Evolutionary conservation across 2,113 vertebrate genomes (phyloP).

Genomic region (Apodemus speciosus): DNA sequence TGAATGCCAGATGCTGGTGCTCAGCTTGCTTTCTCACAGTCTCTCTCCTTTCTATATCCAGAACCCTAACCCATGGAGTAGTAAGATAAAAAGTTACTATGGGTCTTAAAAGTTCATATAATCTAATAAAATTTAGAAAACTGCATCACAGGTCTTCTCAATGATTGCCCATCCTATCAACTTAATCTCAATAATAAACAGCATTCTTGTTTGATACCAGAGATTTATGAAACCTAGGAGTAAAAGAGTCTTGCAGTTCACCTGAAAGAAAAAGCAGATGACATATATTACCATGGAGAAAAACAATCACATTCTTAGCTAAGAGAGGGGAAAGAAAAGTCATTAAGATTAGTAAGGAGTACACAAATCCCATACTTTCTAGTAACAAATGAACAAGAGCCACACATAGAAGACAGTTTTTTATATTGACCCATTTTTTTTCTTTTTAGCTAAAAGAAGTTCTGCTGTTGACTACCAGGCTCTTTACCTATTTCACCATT

Average conservation of each 20-base stretch:
- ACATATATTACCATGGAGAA: background rate
- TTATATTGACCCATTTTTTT: background rate
- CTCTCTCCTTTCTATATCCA: background rate
- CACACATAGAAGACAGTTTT: background rate
- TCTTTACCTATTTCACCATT: slow-evolving; percentile 37
- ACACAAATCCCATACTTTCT: background rate
- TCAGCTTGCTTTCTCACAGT: background rate
- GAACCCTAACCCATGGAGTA: too few relatives aligned
- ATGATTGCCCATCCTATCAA: background rate
- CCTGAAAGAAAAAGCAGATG: background rate
- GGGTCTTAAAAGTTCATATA: background rate
- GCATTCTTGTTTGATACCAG: background rate
- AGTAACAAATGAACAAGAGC: background rate
- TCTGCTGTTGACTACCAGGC: background rate
- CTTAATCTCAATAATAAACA: background rate
- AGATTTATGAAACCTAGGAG: background rate
- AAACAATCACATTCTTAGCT: background rate
- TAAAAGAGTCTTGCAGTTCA: background rate
- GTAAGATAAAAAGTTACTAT: too few relatives aligned
- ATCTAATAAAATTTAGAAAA: background rate
- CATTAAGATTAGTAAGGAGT: background rate
- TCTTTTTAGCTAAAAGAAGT: slow-evolving; percentile 12
- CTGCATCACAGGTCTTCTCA: background rate
- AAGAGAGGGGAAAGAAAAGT: background rate
- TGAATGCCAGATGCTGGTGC: too few relatives aligned